Evolutionary conservation across 1,140 invertebrate genomes (phyloP).

Genomic region (Diplogasteroides magnus): DNA sequence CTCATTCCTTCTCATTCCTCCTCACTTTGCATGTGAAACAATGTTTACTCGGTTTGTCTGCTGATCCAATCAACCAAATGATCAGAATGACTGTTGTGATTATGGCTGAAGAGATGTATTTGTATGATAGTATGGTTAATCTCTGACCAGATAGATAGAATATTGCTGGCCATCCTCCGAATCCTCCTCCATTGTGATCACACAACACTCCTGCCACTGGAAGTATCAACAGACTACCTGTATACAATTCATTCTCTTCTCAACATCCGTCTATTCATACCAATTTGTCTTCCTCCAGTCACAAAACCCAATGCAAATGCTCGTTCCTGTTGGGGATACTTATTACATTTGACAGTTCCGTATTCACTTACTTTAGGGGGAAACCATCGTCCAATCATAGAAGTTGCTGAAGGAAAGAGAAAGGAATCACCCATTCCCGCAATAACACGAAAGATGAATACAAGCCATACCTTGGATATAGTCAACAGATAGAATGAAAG

Average conservation of each 20-base stretch:
- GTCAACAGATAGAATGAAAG: too few relatives aligned
- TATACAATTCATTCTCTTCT: slow-evolving; percentile 11
- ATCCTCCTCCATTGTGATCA: slow-evolving; percentile 27
- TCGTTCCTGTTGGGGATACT: slow-evolving; percentile 26
- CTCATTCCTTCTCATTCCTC: neutral
- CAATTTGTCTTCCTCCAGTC: slow-evolving; percentile 52
- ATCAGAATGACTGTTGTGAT: slow-evolving; percentile 44
- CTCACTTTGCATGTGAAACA: slow-evolving; percentile 43
- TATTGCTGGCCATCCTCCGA: slow-evolving; percentile 47
- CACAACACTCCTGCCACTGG: slow-evolving; percentile 47
- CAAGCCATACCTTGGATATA: slow-evolving; percentile 44
- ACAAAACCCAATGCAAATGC: slow-evolving; percentile 51
- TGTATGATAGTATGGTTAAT: neutral
- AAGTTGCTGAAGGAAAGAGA: slow-evolving; percentile 42
- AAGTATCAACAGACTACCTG: slow-evolving; percentile 48
- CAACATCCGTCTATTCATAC: slow-evolving; percentile 13
- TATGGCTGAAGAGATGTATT: neutral
- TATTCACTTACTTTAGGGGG: slow-evolving; percentile 37
- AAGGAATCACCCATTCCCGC: slow-evolving; percentile 51
- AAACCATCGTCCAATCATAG: slow-evolving; percentile 54
- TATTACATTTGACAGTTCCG: neutral
- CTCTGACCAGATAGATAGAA: slow-evolving; percentile 47
- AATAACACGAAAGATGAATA: slow-evolving; percentile 43
- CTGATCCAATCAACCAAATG: slow-evolving; percentile 45
- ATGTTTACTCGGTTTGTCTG: slow-evolving; percentile 54